Conservation (phyloP, 2,888 invertebrate species). For the Prosapia bicincta region DNA sequence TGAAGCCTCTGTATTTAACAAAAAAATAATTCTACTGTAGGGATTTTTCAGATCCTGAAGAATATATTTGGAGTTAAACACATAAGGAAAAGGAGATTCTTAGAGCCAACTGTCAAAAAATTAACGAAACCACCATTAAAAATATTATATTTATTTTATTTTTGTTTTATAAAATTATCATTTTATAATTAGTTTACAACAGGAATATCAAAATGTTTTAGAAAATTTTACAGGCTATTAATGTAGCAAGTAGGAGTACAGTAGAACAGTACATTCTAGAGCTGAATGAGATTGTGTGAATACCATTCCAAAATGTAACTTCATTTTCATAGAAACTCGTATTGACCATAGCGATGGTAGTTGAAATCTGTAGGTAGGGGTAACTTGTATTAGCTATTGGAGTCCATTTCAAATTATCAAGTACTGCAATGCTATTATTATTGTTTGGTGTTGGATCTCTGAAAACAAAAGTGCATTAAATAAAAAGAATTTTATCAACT, state of each 20-base stretch:
- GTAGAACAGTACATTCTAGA: neutral
- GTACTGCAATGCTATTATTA: neutral
- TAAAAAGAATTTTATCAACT: no score
- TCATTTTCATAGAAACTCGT: neutral
- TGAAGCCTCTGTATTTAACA: no score
- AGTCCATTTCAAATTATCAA: neutral
- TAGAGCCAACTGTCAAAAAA: no score
- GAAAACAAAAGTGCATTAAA: neutral
- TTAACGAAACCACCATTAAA: no score
- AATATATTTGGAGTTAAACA: no score
- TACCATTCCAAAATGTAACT: neutral
- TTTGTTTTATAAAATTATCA: no score
- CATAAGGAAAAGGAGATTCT: no score
- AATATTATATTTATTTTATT: no score
- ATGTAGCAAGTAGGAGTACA: neutral
- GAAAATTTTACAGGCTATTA: neutral
- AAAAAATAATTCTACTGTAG: no score
- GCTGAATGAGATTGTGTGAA: neutral
- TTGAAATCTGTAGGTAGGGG: neutral
- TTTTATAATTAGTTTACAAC: no score
- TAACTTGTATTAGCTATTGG: neutral
- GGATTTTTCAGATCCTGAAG: no score
- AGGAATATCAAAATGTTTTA: no score
- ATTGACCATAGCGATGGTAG: neutral
- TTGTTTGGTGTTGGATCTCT: neutral